Evolutionary conservation across 2,888 invertebrate species (phyloP), one percentile per base, ranked within the genome.

Genomic region (Crioceris asparagi): DNA sequence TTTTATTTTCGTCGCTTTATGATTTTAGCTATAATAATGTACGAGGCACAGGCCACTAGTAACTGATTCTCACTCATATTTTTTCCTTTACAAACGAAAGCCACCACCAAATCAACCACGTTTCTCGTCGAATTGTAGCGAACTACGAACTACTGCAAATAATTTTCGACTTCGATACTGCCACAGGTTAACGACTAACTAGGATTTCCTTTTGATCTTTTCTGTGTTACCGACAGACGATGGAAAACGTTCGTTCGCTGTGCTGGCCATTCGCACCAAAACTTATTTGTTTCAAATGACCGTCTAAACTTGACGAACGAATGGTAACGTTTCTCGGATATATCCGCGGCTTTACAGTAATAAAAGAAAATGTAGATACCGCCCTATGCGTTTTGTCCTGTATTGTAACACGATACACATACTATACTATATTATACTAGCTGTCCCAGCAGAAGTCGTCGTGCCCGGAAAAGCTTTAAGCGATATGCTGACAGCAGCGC

Each of bases 261-360:
- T 15, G 27, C 27, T 27, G 27, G 11, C 27, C 27, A 27, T 5
- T 27, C 11, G 12, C 12, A 27, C 11, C 12, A 27, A 27, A 5
- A 27, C 15, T 4, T 27, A 27, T n/a, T 27, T 8, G 27, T 11
- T n/a, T 12, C 3, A 27, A 27, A 27, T 26, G 26, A 26, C 26
- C 26, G 12, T 27, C 27, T 27, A 27, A n/a, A 25, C 25, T 25
- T 25, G 25, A 25, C 25, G 25, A 25, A 25, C 25, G 25, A 25
- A 25, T 25, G 25, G 25, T n/a, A n/a, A n/a, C n/a, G n/a, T n/a
- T n/a, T n/a, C n/a, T n/a, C n/a, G n/a, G n/a, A n/a, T n/a, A n/a
- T n/a, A n/a, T n/a, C n/a, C n/a, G n/a, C n/a, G n/a, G n/a, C n/a
- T n/a, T n/a, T n/a, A n/a, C n/a, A n/a, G n/a, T n/a, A n/a, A n/a